Percentiles rank a stretch among this genome's conserved stretches.
Conservation (phyloP, 2,113 vertebrate genomes). For the Uria aalge region DNA sequence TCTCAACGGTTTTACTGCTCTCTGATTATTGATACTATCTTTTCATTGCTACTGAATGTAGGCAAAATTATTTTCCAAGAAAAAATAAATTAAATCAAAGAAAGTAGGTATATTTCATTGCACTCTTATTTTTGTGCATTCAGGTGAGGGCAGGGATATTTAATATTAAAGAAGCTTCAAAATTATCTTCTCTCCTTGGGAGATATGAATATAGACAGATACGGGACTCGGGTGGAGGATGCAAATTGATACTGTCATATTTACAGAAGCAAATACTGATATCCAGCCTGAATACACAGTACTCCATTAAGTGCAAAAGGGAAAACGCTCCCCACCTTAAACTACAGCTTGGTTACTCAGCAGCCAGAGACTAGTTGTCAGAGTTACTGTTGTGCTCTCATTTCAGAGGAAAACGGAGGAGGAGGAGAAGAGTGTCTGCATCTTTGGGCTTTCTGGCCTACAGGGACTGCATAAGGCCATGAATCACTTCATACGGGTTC, state of each 20-base stretch:
- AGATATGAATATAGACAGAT: slow-evolving; percentile 40
- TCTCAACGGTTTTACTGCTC: neutral
- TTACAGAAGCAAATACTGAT: slow-evolving; percentile 41
- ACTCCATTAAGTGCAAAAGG: slow-evolving; percentile 21
- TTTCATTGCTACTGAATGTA: neutral
- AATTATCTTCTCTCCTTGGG: slow-evolving; percentile 62
- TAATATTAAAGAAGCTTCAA: slow-evolving; percentile 17
- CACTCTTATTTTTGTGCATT: slow-evolving; percentile 22
- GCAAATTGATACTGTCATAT: neutral
- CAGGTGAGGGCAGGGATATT: neutral
- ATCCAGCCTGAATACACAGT: slow-evolving; percentile 33
- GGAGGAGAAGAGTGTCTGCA: neutral
- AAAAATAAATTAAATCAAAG: slow-evolving; percentile 44
- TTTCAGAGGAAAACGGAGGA: neutral
- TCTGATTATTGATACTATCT: neutral
- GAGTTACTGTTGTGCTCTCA: slow-evolving; percentile 2
- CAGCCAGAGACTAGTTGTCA: neutral
- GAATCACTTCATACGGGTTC: neutral
- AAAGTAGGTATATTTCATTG: slow-evolving; percentile 33
- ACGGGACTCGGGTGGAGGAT: neutral
- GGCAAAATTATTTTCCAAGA: slow-evolving; percentile 6
- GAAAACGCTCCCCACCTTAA: neutral
- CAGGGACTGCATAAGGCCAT: neutral
- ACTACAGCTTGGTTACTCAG: slow-evolving; percentile 14
- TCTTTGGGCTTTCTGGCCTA: slow-evolving; percentile 35